Conservation (phyloP, 2,888 invertebrate genomes). For the Elmis aenea region DNA sequence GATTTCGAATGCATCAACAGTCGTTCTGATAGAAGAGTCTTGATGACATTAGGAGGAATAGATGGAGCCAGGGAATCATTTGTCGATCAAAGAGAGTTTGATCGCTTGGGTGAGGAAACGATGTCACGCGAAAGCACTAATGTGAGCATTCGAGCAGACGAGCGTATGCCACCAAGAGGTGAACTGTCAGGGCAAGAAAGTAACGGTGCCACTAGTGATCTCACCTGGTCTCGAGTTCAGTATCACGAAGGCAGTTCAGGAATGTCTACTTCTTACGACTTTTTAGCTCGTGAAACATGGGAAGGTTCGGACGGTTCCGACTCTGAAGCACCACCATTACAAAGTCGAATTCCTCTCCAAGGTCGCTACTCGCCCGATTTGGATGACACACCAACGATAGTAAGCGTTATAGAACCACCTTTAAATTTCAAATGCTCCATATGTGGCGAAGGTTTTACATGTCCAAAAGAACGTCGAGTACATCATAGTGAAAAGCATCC, state of each 20-base stretch:
- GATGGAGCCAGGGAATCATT: conserved; percentile 24
- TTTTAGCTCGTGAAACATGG: conserved; percentile 66
- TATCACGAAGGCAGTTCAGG: conserved; percentile 51
- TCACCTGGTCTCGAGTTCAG: conserved; percentile 70
- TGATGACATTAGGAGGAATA: conserved; percentile 41
- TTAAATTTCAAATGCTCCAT: conserved; percentile 54
- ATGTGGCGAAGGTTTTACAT: conserved; percentile 55
- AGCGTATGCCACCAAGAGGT: conserved; percentile 81
- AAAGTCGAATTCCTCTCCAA: conserved; percentile 47
- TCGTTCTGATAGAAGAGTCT: conserved; percentile 33
- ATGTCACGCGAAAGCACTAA: conserved; percentile 54
- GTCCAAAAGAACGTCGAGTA: conserved; percentile 59
- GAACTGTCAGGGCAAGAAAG: conserved; percentile 79
- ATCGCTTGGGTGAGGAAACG: conserved; percentile 39
- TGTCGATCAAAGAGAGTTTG: conserved; percentile 40
- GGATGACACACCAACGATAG: conserved; percentile 35
- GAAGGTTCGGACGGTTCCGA: conserved; percentile 64
- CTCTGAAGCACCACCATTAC: conserved; percentile 39
- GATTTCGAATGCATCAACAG: conserved; percentile 35
- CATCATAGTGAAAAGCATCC: conserved; percentile 55
- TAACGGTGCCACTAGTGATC: conserved; percentile 71
- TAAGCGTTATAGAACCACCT: conserved; percentile 42
- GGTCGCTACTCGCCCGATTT: conserved; percentile 17
- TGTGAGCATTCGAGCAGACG: conserved; percentile 77
- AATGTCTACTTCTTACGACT: conserved; percentile 55